A percentile compares a stretch with the other conserved stretches of the same genome.
These are phyloP conservation scores for Nemurella pictetii DNA, from an alignment of 2,888 invertebrate species.

Conservation along the genomic window DNA sequence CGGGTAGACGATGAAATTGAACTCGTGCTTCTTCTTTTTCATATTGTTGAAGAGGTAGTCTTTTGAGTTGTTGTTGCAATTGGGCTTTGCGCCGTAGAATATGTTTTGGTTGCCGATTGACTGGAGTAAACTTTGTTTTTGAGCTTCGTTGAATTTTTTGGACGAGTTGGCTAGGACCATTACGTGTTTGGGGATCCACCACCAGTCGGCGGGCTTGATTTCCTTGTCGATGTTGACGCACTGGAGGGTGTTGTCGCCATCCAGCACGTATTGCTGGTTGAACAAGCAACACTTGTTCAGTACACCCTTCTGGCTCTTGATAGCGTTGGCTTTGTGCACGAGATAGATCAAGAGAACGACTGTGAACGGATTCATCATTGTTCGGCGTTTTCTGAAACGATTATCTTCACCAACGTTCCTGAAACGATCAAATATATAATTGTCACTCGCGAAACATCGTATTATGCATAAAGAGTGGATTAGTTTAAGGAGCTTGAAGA, in stretches of 20 bases:
- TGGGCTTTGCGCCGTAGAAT: constrained; percentile 19
- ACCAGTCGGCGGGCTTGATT: background rate
- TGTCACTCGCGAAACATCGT: no score
- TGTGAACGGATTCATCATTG: background rate
- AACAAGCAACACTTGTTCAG: constrained; percentile 5
- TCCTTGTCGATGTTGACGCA: constrained; percentile 15
- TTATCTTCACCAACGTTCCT: background rate
- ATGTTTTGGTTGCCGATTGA: constrained; percentile 6
- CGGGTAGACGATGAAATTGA: constrained; percentile 6
- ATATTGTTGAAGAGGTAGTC: constrained; percentile 9
- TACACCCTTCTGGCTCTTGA: background rate
- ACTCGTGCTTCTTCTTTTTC: constrained; percentile 11
- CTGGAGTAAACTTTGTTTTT: background rate
- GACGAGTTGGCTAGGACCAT: background rate
- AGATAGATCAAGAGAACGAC: background rate
- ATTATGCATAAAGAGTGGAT: no score
- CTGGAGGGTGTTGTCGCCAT: background rate
- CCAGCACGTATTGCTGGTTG: constrained; percentile 1
- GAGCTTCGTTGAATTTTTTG: constrained; percentile 1
- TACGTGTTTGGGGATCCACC: constrained; percentile 24
- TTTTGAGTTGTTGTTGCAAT: constrained; percentile 11
- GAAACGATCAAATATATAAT: background rate
- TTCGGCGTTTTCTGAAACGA: background rate
- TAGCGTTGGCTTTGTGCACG: background rate
- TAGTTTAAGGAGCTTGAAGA: no score